A percentile compares a stretch with the other conserved stretches of the same genome.
These are phyloP conservation scores for Chloroceryle aenea DNA, from an alignment of 2,113 vertebrate species.

Conservation along the genomic window DNA sequence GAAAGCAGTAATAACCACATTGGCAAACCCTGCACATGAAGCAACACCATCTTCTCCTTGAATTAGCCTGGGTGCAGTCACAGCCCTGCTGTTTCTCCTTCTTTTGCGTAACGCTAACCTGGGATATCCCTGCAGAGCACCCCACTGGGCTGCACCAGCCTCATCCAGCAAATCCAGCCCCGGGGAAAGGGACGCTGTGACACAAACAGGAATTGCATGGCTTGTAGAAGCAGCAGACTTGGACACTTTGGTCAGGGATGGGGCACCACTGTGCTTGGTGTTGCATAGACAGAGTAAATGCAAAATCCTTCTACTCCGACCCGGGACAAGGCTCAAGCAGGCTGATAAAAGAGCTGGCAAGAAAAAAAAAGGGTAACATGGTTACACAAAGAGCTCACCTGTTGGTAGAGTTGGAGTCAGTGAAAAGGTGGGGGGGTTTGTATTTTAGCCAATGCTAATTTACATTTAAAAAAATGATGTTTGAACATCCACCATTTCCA, in stretches of 20 bases:
- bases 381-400: neutral
- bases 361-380: neutral
- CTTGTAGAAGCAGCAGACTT: neutral
- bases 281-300: neutral
- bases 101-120: fast-evolving
- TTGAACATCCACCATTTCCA: neutral
- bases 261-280: neutral
- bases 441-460: neutral
- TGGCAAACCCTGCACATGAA: neutral
- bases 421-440: neutral
- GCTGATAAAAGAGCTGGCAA: neutral
- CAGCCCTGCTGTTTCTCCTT: fast-evolving
- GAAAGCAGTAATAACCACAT: neutral
- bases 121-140: neutral
- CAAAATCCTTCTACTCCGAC: neutral
- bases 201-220: fast-evolving
- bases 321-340: neutral
- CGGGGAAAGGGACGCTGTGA: neutral
- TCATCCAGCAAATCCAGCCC: neutral
- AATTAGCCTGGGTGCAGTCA: neutral
- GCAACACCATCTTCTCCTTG: neutral
- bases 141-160: fast-evolving
- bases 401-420: neutral
- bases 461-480: neutral
- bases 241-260: fast-evolving